A percentile compares a stretch with the other conserved stretches of the same genome.
Evolutionary conservation across 2,797 vertebrate species (phyloP).

Genomic region (Macropus fuliginosus): DNA sequence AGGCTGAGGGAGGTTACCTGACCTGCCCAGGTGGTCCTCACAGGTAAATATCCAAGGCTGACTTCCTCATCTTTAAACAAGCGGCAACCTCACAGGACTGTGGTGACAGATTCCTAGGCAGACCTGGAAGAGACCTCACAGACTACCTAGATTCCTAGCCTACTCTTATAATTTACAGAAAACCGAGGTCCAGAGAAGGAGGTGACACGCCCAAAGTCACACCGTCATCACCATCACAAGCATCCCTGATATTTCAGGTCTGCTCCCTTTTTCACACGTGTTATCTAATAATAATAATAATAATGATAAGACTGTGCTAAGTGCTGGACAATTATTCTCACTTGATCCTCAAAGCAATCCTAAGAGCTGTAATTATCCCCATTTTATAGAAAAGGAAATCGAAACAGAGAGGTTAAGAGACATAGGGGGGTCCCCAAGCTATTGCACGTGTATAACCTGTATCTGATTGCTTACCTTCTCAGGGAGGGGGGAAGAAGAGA

Average conservation of each 20-base stretch:
- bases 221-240: background rate
- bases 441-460: background rate
- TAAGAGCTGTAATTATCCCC: background rate
- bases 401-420: background rate
- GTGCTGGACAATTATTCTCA: background rate
- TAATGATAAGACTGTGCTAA: background rate
- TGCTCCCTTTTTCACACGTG: no score
- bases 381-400: background rate
- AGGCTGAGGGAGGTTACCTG: background rate
- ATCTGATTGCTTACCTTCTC: no score
- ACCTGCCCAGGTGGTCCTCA: background rate
- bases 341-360: background rate
- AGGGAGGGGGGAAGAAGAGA: no score
- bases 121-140: background rate
- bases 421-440: background rate
- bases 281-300: no score
- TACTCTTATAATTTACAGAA: background rate
- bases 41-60: background rate
- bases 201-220: background rate
- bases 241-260: background rate
- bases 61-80: background rate
- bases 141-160: background rate
- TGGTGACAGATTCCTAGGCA: background rate
- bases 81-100: background rate
- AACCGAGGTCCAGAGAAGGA: background rate